Conservation (phyloP, 2,797 vertebrate genomes). For the Chiropotes sagulatus region DNA sequence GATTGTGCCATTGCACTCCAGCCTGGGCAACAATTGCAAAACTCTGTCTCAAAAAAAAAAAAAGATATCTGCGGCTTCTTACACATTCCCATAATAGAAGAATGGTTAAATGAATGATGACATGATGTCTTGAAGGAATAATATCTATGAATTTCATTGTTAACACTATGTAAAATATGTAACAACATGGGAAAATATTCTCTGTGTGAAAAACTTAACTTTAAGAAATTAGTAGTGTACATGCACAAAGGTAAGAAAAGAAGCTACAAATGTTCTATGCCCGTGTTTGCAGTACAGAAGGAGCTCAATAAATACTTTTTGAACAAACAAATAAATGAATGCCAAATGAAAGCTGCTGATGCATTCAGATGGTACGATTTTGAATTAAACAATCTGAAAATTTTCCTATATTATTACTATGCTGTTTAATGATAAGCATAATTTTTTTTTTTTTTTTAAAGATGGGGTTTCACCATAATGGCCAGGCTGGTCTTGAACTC, state of each 20-base stretch:
- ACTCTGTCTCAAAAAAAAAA: not conserved
- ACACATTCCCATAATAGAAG: not conserved
- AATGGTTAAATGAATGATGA: not conserved
- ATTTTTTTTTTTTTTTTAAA: not conserved
- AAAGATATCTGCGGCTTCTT: not conserved
- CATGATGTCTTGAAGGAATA: not conserved
- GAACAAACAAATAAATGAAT: constrained; percentile 1
- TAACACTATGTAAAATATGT: not conserved
- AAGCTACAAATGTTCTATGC: not conserved
- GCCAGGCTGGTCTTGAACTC: no score
- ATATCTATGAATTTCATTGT: not conserved
- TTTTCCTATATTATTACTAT: not conserved
- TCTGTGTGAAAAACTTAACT: not conserved
- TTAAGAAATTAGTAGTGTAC: not conserved
- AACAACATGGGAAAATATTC: not conserved
- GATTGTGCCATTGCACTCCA: no score
- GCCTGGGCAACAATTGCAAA: no score
- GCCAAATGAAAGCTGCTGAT: constrained; percentile 13
- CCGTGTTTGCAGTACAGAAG: not conserved
- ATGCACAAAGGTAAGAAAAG: not conserved
- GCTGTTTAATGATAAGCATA: not conserved
- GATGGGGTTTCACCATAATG: no score
- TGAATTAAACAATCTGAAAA: not conserved
- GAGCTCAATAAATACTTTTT: not conserved
- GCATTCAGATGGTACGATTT: not conserved